Conservation (phyloP, 2,797 vertebrate genomes). For the Diplodus sargus region DNA sequence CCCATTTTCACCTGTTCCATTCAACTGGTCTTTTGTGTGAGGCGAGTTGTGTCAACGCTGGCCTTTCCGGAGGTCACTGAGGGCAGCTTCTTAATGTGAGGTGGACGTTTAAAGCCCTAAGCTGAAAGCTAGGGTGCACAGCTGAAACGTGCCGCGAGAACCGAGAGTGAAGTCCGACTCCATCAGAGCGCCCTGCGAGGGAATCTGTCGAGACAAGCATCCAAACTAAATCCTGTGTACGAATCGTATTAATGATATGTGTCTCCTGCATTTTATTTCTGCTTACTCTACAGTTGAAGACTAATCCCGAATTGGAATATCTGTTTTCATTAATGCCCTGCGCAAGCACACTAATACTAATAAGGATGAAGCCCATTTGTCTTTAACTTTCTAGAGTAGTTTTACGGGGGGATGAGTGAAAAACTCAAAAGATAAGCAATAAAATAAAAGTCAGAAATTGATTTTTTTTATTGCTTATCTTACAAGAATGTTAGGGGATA, state of each 20-base stretch:
- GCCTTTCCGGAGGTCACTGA: slow-evolving; percentile 51
- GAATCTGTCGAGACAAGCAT: slow-evolving; percentile 46
- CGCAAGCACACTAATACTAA: slow-evolving; percentile 15
- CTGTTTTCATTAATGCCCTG: slow-evolving; percentile 3
- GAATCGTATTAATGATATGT: slow-evolving; percentile 15
- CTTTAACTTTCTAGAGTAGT: neutral
- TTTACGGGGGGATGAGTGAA: neutral
- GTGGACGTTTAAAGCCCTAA: slow-evolving; percentile 19
- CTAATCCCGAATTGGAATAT: slow-evolving; percentile 33
- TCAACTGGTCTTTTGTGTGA: slow-evolving; percentile 53
- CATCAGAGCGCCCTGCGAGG: neutral
- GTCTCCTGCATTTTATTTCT: slow-evolving; percentile 10
- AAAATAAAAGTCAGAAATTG: slow-evolving; percentile 6
- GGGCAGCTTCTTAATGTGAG: slow-evolving; percentile 15
- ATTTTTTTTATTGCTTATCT: slow-evolving; percentile 11
- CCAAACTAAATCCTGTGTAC: neutral
- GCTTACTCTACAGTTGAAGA: slow-evolving; percentile 24
- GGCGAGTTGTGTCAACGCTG: slow-evolving; percentile 39
- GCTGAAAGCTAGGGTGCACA: slow-evolving; percentile 18
- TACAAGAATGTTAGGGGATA: neutral
- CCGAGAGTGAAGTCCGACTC: neutral
- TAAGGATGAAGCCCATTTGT: slow-evolving; percentile 16
- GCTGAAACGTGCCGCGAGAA: slow-evolving; percentile 40
- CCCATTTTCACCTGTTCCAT: slow-evolving; percentile 68
- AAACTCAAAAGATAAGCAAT: slow-evolving; percentile 6